phyloP scores from a whole-genome alignment of 2,797 vertebrate genomes.

The Esox masquinongy region DNA sequence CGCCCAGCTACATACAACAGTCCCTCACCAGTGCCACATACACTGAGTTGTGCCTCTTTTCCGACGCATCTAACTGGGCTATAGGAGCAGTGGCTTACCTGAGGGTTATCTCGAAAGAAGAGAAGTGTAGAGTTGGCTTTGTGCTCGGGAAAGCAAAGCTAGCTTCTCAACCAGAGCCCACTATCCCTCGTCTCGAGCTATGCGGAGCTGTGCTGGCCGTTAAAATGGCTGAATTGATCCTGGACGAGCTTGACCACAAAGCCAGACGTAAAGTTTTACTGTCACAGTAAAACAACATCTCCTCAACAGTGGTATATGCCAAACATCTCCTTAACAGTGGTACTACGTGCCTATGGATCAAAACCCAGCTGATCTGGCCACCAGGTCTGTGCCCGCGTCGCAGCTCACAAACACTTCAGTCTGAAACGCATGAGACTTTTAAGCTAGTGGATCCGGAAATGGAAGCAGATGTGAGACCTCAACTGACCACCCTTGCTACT shows the following conservation, averaged over 20 bases:
- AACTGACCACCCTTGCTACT: conserved; percentile 8
- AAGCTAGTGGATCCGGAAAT: conserved; percentile 23
- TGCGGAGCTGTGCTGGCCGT: not conserved
- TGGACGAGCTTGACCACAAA: too few relatives aligned
- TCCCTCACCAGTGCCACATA: not conserved
- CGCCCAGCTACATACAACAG: too few relatives aligned
- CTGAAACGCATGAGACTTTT: conserved; percentile 9
- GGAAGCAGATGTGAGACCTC: conserved; percentile 24
- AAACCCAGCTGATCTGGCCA: conserved; percentile 39
- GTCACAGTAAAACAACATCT: too few relatives aligned
- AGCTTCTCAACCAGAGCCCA: not conserved
- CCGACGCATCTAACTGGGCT: not conserved
- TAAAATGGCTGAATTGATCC: too few relatives aligned
- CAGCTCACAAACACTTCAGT: conserved; percentile 24
- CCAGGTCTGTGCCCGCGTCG: conserved; percentile 39
- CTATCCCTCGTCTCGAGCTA: not conserved
- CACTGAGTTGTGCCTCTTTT: not conserved
- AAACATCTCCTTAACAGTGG: not conserved
- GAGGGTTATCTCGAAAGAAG: too few relatives aligned
- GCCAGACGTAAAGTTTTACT: too few relatives aligned
- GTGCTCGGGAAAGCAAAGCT: not conserved
- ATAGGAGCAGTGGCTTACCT: not conserved
- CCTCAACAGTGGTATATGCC: not conserved
- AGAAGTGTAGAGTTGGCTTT: not conserved
- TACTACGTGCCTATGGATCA: conserved; percentile 32